A percentile compares a stretch with the other conserved stretches of the same genome.
phyloP scores from a whole-genome alignment of 2,113 vertebrate species.

The Nerophis ophidion region DNA sequence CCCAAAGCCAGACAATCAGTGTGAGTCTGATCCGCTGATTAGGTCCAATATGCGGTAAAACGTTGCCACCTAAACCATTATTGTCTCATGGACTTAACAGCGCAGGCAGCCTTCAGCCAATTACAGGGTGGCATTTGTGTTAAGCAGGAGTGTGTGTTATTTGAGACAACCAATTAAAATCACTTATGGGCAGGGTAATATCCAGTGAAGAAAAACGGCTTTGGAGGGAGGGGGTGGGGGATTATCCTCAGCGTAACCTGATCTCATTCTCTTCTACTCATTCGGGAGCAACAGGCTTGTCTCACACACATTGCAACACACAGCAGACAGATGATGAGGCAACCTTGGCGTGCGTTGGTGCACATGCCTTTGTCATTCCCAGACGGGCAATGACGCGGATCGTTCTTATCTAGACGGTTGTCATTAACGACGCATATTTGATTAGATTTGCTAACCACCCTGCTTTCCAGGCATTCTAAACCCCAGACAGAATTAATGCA shows the following conservation, averaged over 20 bases:
- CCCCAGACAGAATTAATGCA: neutral
- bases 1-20: conserved; percentile 50
- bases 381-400: conserved; percentile 40
- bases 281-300: conserved; percentile 38
- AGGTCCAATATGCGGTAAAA: conserved; percentile 66
- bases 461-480: conserved; percentile 7
- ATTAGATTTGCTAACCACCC: neutral
- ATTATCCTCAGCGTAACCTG: conserved; percentile 70
- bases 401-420: conserved; percentile 13
- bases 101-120: conserved; percentile 53
- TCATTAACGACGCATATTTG: conserved; percentile 17
- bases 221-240: conserved; percentile 52
- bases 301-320: conserved; percentile 17
- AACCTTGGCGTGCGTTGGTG: conserved; percentile 40
- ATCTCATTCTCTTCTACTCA: conserved; percentile 66
- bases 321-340: conserved; percentile 43
- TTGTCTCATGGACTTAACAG: conserved; percentile 63
- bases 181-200: conserved; percentile 70
- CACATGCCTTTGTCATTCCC: conserved; percentile 50
- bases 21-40: conserved; percentile 57
- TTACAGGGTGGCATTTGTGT: conserved; percentile 64
- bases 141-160: conserved; percentile 59
- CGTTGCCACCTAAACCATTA: conserved; percentile 68
- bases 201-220: conserved; percentile 64
- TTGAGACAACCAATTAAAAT: conserved; percentile 78